Evolutionary conservation across 2,888 invertebrate species (phyloP).

Genomic region (Drosophila anomelani): DNA sequence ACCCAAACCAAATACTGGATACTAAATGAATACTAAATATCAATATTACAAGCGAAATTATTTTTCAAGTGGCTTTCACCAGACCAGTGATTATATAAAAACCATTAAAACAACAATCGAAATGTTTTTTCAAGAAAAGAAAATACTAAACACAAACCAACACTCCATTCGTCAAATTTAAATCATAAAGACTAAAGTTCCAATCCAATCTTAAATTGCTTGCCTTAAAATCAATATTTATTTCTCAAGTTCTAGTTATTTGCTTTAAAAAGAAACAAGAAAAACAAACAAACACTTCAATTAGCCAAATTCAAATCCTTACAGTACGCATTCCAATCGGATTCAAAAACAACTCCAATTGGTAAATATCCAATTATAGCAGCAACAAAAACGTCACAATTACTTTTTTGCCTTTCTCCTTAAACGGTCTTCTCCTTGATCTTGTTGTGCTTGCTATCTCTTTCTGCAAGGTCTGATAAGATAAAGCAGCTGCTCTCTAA

Average conservation of each 20-base stretch:
- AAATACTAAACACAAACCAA: neutral
- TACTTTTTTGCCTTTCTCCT: constrained; percentile 26
- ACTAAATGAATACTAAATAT: too few species aligned
- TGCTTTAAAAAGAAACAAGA: neutral
- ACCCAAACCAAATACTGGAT: neutral
- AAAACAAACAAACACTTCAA: neutral
- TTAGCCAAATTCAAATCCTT: neutral
- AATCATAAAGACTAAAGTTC: neutral
- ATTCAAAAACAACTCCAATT: constrained; percentile 1
- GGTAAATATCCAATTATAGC: constrained; percentile 3
- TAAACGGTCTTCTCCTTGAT: neutral
- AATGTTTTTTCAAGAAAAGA: too few species aligned
- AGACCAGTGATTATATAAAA: too few species aligned
- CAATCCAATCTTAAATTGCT: neutral
- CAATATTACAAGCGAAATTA: too few species aligned
- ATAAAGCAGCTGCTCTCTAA: constrained; percentile 46
- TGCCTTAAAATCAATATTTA: neutral
- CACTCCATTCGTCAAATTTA: neutral
- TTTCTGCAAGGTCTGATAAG: constrained; percentile 42
- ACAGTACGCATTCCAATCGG: neutral
- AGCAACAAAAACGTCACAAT: neutral
- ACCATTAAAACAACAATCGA: too few species aligned
- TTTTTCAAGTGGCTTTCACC: too few species aligned
- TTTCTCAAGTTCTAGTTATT: neutral
- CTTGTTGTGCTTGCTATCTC: constrained; percentile 10